A percentile compares a stretch with the other conserved stretches of the same genome.
Evolutionary conservation across 2,888 invertebrate genomes (phyloP).

Genomic region (Chaitophorus viminalis): DNA sequence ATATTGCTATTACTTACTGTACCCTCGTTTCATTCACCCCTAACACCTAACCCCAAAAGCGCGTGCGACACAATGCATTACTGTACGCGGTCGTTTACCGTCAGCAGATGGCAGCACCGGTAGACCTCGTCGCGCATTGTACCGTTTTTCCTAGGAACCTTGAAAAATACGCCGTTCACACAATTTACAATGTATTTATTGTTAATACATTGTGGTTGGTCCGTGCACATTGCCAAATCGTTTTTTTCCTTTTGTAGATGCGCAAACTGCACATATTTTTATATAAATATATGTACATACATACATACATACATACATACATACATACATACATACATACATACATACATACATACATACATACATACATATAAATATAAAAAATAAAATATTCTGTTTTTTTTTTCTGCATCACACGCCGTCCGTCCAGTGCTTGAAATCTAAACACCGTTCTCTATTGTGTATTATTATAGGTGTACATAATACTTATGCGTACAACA

Average conservation of each 20-base stretch:
- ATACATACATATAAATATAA: neutral
- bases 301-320: neutral
- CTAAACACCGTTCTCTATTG: neutral
- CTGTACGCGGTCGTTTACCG: neutral
- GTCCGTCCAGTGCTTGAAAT: neutral
- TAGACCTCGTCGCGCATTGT: neutral
- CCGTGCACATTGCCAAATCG: conserved; percentile 24
- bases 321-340: neutral
- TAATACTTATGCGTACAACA: too few relatives aligned
- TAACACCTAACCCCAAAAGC: too few relatives aligned
- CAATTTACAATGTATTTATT: conserved; percentile 3
- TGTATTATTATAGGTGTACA: neutral
- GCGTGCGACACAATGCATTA: neutral
- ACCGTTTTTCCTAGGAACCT: conserved; percentile 34
- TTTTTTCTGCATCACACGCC: neutral
- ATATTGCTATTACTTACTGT: too few relatives aligned
- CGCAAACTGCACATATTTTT: neutral
- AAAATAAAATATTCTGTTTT: neutral
- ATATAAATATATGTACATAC: neutral
- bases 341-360: neutral
- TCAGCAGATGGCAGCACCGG: conserved; percentile 52
- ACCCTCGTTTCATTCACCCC: too few relatives aligned
- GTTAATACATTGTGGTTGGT: conserved; percentile 24
- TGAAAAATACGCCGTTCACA: conserved; percentile 31
- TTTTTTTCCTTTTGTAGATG: neutral